These are phyloP conservation scores for Orussus abietinus DNA, from an alignment of 1,140 invertebrate genomes.

Conservation along the genomic window DNA sequence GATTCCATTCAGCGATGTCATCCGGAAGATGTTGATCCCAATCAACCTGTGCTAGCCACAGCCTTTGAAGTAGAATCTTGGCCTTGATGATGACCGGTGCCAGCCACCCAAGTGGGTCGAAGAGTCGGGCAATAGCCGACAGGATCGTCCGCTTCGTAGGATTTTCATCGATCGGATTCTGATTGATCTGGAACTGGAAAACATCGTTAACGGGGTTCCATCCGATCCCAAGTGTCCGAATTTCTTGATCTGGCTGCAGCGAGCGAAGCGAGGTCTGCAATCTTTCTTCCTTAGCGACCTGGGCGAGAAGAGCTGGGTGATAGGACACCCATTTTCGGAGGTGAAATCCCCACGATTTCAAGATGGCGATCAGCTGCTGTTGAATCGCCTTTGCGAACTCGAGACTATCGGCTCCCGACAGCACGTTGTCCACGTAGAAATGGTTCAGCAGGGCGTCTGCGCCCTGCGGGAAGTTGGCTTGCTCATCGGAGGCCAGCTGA, in stretches of 20 bases:
- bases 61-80: conserved; percentile 1
- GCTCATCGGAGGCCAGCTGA: conserved; percentile 23
- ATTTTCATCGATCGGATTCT: not conserved
- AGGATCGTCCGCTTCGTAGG: not conserved
- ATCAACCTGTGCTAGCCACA: not conserved
- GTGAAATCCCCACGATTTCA: conserved; percentile 11
- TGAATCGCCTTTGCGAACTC: conserved; percentile 3
- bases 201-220: no score
- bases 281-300: not conserved
- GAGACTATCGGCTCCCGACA: conserved; percentile 17
- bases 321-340: conserved; percentile 12
- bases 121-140: not conserved
- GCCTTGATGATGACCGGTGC: not conserved
- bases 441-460: conserved; percentile 13
- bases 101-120: conserved; percentile 4
- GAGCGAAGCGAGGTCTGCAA: no score
- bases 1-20: not conserved
- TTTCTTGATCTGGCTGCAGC: no score
- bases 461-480: conserved; percentile 10
- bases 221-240: no score
- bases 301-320: not conserved
- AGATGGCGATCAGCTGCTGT: conserved; percentile 12
- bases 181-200: no score
- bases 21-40: conserved; percentile 2
- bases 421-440: conserved; percentile 30